A percentile compares a stretch with the other conserved stretches of the same genome.
Conservation (phyloP, 2,113 vertebrate species). For the Equus quagga region DNA sequence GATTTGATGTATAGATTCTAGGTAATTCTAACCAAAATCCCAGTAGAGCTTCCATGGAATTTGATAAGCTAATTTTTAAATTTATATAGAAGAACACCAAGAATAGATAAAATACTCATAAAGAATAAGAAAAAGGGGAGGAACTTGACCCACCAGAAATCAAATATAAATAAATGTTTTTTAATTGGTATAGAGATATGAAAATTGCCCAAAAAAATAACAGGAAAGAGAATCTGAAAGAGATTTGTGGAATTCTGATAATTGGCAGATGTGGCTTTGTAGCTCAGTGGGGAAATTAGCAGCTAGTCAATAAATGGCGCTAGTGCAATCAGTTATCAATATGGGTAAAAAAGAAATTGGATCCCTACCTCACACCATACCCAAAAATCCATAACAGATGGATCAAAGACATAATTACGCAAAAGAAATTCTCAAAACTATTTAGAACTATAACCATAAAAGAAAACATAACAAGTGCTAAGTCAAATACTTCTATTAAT, state of each 20-base stretch:
- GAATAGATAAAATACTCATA: not conserved
- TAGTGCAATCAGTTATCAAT: not conserved
- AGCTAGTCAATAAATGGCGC: not conserved
- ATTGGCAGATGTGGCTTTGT: not conserved
- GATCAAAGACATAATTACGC: not conserved
- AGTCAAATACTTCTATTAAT: slow-evolving; percentile 25
- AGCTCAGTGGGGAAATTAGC: not conserved
- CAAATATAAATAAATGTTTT: not conserved
- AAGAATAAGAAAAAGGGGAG: not conserved
- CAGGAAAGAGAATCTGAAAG: not conserved
- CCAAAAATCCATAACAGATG: not conserved
- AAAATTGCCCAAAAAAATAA: not conserved
- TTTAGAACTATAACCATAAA: not conserved
- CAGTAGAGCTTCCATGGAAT: not conserved
- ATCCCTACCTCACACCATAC: not conserved
- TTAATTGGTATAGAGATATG: not conserved
- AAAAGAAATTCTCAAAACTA: not conserved
- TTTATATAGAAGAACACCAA: not conserved
- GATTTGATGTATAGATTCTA: not conserved
- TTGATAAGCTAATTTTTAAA: not conserved
- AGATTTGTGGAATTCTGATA: not conserved
- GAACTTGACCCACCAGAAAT: not conserved
- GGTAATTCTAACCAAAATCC: not conserved
- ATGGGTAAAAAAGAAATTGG: not conserved
- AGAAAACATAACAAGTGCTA: not conserved